phyloP scores from a whole-genome alignment of 2,113 vertebrate species.

The Coregonus clupeaformis region DNA sequence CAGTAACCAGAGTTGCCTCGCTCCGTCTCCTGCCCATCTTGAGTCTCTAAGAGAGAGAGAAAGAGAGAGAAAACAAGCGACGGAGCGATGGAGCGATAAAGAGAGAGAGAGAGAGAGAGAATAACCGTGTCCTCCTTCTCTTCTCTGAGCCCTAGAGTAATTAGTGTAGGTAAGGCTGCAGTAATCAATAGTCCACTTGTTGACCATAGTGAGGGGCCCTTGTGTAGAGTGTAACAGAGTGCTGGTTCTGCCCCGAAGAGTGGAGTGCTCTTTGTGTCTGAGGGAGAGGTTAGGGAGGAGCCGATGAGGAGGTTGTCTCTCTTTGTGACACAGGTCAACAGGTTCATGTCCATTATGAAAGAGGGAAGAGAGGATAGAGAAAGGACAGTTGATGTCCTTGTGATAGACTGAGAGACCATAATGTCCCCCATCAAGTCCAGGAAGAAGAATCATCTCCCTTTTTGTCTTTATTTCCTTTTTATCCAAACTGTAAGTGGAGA shows the following conservation, averaged over 20 bases:
- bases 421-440: background rate
- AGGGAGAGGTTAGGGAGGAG: background rate
- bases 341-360: background rate
- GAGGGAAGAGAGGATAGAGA: background rate
- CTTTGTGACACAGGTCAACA: background rate
- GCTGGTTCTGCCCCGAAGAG: constrained; percentile 61
- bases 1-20: background rate
- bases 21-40: background rate
- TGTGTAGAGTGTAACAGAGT: constrained; percentile 74
- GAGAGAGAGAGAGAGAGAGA: constrained; percentile 1
- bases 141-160: constrained; percentile 22
- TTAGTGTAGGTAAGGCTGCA: constrained; percentile 61
- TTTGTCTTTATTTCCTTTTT: no score
- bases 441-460: no score
- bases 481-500: background rate
- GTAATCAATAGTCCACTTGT: constrained; percentile 85
- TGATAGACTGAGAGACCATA: background rate
- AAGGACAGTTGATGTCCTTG: background rate
- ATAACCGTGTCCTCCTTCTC: background rate
- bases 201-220: constrained; percentile 78
- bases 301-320: background rate
- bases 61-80: no score
- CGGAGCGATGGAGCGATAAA: no score
- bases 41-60: background rate
- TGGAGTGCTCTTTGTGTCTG: background rate